Evolutionary conservation across 2,113 vertebrate species (phyloP).

Genomic region (Myiozetetes cayanensis): DNA sequence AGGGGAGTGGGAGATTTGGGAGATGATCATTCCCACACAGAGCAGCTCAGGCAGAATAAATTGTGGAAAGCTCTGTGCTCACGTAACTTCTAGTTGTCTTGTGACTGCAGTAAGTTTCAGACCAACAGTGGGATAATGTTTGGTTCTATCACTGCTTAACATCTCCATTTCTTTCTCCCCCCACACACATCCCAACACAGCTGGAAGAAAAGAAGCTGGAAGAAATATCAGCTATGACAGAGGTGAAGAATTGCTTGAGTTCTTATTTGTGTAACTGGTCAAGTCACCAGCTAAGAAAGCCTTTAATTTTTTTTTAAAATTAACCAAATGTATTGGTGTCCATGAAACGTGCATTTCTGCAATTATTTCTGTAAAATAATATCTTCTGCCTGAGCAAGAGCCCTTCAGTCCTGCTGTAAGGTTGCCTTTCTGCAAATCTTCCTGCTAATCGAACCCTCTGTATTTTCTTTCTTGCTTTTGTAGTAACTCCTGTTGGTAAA

Average conservation of each 20-base stretch:
- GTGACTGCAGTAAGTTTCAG: background rate
- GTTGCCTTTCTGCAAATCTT: background rate
- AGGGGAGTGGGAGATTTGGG: background rate
- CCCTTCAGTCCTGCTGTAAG: background rate
- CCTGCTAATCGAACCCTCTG: background rate
- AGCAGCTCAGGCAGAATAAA: background rate
- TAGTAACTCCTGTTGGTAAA: background rate
- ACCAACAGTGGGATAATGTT: background rate
- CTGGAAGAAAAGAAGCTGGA: background rate
- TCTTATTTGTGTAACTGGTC: background rate
- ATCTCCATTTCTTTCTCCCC: background rate
- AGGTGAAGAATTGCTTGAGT: background rate
- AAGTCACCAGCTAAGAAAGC: background rate
- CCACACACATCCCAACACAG: background rate
- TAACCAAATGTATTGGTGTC: background rate
- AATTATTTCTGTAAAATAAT: background rate
- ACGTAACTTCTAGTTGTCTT: background rate
- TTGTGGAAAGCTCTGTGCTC: background rate
- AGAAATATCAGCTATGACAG: background rate
- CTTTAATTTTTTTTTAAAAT: background rate
- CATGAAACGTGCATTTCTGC: background rate
- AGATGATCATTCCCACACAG: background rate
- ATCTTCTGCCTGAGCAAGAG: background rate
- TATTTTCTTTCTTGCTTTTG: conserved; percentile 4
- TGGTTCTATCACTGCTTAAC: background rate